Evolutionary conservation across 1,140 invertebrate genomes (phyloP).

Genomic region (Orius laevigatus): DNA sequence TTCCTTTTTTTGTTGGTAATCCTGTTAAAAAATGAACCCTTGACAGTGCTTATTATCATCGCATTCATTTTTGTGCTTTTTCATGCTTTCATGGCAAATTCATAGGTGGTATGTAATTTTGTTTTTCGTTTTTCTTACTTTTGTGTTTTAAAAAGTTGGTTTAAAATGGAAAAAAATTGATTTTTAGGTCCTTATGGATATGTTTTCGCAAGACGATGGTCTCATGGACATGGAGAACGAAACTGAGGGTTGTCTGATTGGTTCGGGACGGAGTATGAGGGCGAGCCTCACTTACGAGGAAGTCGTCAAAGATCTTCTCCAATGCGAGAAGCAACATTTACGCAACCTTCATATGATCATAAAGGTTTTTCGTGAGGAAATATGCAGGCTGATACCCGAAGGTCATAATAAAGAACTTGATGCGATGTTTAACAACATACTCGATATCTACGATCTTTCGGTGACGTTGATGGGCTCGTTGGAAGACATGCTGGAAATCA

Average conservation of each 20-base stretch:
- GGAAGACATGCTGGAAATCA: constrained; percentile 94
- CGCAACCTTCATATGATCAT: constrained; percentile 92
- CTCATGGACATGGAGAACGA: constrained; percentile 24
- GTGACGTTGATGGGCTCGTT: constrained; percentile 68
- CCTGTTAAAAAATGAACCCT: too few relatives aligned
- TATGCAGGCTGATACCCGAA: constrained; percentile 43
- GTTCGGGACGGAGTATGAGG: constrained; percentile 30
- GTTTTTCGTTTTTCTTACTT: too few relatives aligned
- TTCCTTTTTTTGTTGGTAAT: too few relatives aligned
- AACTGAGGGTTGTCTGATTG: constrained; percentile 23
- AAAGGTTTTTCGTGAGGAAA: constrained; percentile 65
- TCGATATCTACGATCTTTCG: constrained; percentile 92
- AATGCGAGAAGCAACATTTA: constrained; percentile 88
- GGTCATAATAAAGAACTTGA: constrained; percentile 52
- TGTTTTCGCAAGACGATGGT: constrained; percentile 83
- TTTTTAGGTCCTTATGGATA: constrained; percentile 76
- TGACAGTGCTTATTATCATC: too few relatives aligned
- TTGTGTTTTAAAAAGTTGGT: too few relatives aligned
- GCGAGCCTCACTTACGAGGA: constrained; percentile 62
- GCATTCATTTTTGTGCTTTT: constrained; percentile 2
- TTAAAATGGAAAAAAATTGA: too few relatives aligned
- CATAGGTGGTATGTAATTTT: constrained; percentile 9
- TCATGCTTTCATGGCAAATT: constrained; percentile 8
- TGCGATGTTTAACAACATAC: constrained; percentile 85
- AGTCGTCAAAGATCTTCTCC: constrained; percentile 81